Evolutionary conservation across 2,797 vertebrate species (phyloP).

Genomic region (Catharus ustulatus): DNA sequence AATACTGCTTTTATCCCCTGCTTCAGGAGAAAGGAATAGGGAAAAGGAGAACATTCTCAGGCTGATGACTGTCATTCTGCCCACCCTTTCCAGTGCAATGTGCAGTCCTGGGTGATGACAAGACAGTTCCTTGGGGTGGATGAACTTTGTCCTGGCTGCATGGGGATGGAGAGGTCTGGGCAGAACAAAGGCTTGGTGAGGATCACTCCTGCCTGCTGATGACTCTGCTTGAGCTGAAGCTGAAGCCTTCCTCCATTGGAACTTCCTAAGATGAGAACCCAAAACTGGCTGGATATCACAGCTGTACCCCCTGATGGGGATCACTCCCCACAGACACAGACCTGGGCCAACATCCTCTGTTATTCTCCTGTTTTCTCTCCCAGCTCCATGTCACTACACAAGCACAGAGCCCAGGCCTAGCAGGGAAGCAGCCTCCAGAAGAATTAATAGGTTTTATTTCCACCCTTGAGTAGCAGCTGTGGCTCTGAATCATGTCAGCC

Average conservation of each 20-base stretch:
- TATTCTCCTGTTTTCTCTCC: background rate
- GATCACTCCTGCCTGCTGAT: background rate
- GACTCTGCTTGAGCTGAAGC: background rate
- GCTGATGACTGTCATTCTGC: background rate
- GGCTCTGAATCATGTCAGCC: background rate
- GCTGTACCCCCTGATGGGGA: background rate
- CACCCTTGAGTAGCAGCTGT: background rate
- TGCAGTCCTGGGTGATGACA: background rate
- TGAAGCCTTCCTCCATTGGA: background rate
- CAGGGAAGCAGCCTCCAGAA: background rate
- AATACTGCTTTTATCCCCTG: background rate
- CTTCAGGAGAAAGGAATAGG: background rate
- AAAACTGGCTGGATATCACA: background rate
- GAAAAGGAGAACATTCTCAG: background rate
- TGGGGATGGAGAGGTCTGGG: background rate
- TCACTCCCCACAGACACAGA: background rate
- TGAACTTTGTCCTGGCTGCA: background rate
- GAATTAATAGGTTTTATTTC: background rate
- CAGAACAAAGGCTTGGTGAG: background rate
- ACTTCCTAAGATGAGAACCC: background rate
- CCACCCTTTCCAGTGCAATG: background rate
- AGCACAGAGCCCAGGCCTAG: background rate
- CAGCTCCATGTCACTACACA: accelerated
- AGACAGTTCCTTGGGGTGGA: background rate
- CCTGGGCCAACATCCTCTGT: accelerated